phyloP scores from a whole-genome alignment of 2,888 invertebrate species.

The Sarcophaga variegata region DNA sequence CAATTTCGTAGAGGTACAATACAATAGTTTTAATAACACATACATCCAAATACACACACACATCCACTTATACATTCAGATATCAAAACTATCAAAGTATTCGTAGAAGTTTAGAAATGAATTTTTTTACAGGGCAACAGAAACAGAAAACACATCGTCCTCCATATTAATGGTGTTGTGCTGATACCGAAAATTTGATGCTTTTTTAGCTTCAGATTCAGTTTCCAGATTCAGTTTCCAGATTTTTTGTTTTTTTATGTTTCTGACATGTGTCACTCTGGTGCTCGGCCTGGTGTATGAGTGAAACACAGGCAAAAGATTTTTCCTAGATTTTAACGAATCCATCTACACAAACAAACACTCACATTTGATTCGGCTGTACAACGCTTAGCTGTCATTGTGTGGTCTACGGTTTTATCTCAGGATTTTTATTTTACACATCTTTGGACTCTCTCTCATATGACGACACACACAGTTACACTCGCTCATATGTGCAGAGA shows the following conservation, averaged over 20 bases:
- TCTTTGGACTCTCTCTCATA: not conserved
- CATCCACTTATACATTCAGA: not conserved
- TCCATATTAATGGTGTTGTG: slow-evolving; percentile 14
- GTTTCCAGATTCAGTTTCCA: no score
- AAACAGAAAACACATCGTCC: not conserved
- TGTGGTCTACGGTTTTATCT: slow-evolving; percentile 68
- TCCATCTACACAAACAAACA: slow-evolving; percentile 30
- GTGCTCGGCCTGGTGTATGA: slow-evolving; percentile 73
- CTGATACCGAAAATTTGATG: slow-evolving; percentile 61
- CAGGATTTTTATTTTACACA: slow-evolving; percentile 61
- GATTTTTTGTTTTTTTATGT: slow-evolving; percentile 69
- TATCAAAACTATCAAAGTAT: not conserved
- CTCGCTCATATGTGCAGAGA: not conserved
- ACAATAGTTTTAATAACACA: not conserved
- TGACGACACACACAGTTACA: not conserved
- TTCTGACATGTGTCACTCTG: slow-evolving; percentile 81
- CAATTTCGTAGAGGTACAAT: slow-evolving; percentile 3
- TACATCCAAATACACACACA: not conserved
- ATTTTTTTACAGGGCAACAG: not conserved
- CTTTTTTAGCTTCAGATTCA: slow-evolving; percentile 61
- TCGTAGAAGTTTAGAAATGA: slow-evolving; percentile 43
- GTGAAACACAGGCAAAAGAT: slow-evolving; percentile 55
- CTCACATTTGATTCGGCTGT: not conserved
- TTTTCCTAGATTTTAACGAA: slow-evolving; percentile 52
- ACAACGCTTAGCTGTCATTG: slow-evolving; percentile 66